phyloP scores from a whole-genome alignment of 1,140 invertebrate species.

The Penaeus indicus region DNA sequence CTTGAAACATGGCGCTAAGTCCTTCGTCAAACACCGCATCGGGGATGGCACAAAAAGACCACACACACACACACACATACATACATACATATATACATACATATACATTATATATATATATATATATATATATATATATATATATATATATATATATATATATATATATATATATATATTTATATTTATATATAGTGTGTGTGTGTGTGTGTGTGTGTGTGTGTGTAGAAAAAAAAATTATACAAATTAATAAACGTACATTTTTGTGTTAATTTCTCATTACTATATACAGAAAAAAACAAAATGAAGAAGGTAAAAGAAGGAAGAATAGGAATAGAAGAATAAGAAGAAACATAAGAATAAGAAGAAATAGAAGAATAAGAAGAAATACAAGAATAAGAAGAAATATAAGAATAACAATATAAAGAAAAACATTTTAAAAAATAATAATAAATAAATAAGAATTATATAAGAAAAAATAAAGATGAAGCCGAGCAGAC shows the following conservation, averaged over 20 bases:
- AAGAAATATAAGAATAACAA: no score
- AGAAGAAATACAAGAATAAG: no score
- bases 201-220: neutral
- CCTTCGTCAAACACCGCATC: no score
- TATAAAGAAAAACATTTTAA: no score
- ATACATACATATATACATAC: slow-evolving; percentile 13
- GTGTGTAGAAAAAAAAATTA: neutral
- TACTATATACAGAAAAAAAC: neutral
- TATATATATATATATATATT: neutral
- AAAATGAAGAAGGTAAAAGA: neutral
- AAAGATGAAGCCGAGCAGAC: no score
- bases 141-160: slow-evolving; percentile 12
- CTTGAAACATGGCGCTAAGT: no score
- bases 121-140: slow-evolving; percentile 27
- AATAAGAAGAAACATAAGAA: neutral
- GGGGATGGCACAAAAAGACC: no score
- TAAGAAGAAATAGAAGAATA: no score
- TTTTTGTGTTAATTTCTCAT: neutral
- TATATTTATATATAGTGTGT: neutral
- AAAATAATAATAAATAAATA: no score
- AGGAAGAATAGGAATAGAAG: neutral
- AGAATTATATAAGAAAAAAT: no score
- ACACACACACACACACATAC: neutral
- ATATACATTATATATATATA: slow-evolving; percentile 9
- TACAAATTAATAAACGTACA: neutral